phyloP scores from a whole-genome alignment of 2,113 vertebrate species.

The Corythornis madagascariensis region DNA sequence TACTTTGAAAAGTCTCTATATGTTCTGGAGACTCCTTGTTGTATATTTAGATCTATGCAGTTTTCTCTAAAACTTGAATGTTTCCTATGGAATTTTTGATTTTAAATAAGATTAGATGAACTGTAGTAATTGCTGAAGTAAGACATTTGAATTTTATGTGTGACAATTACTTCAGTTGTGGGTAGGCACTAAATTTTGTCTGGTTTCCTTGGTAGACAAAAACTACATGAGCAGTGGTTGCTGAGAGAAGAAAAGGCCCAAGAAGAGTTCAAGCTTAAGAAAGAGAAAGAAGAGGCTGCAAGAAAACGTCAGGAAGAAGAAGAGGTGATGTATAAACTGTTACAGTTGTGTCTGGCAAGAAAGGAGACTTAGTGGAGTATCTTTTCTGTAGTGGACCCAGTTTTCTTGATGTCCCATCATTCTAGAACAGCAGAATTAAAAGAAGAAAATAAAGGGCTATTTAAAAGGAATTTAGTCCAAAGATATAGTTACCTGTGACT shows the following conservation, averaged over 20 bases:
- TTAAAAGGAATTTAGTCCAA: not conserved
- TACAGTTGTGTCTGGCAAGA: not conserved
- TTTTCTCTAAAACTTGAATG: not conserved
- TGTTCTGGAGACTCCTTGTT: not conserved
- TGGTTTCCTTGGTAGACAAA: constrained; percentile 78
- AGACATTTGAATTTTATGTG: not conserved
- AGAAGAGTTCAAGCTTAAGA: constrained; percentile 86
- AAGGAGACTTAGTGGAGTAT: not conserved
- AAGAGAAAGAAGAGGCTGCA: constrained; percentile 86
- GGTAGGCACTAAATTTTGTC: not conserved
- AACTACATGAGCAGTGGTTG: constrained; percentile 88
- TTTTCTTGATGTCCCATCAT: not conserved
- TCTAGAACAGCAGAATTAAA: not conserved
- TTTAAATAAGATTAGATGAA: not conserved
- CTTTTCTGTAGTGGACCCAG: not conserved
- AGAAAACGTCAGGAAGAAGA: constrained; percentile 88
- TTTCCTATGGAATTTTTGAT: not conserved
- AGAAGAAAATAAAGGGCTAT: not conserved
- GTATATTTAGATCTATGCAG: not conserved
- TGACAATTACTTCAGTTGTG: not conserved
- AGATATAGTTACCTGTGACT: not conserved
- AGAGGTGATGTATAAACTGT: constrained; percentile 79
- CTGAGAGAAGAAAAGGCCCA: constrained; percentile 89
- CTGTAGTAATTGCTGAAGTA: not conserved
- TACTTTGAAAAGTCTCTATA: not conserved